These are phyloP conservation scores for Glaucomys volans DNA, from an alignment of 2,113 vertebrate genomes.

Conservation along the genomic window DNA sequence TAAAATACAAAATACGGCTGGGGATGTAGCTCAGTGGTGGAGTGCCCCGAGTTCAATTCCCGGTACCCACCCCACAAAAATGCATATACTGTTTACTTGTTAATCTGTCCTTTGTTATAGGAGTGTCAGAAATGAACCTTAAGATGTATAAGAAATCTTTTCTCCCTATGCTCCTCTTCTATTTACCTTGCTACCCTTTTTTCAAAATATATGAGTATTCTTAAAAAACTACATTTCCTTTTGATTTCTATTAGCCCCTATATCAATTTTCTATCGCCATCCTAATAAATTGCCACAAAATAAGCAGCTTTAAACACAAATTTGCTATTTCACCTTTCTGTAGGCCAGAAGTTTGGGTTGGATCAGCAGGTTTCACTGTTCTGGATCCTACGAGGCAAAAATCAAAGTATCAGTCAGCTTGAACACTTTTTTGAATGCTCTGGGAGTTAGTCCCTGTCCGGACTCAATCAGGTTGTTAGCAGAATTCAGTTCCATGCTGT, in stretches of 20 bases:
- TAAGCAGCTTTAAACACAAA: slow-evolving; percentile 14
- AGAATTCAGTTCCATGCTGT: not conserved
- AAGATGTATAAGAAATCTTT: not conserved
- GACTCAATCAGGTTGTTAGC: not conserved
- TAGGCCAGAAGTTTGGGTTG: not conserved
- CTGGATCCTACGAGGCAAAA: not conserved
- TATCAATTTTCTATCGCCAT: not conserved
- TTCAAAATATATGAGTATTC: not conserved
- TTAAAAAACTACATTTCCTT: not conserved
- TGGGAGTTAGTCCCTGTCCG: not conserved
- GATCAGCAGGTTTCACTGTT: not conserved
- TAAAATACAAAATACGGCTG: too few species aligned
- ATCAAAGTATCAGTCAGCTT: not conserved
- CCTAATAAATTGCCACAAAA: not conserved
- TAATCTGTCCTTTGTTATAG: not conserved
- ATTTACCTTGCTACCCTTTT: not conserved
- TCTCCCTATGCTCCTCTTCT: not conserved
- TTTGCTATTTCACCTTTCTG: not conserved
- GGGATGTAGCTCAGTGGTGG: too few species aligned
- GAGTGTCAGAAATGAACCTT: not conserved
- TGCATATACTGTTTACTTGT: not conserved
- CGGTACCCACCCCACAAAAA: too few species aligned
- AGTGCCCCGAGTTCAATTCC: too few species aligned
- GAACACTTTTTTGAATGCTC: not conserved
- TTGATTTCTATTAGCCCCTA: slow-evolving; percentile 2